Evolutionary conservation across 2,113 vertebrate species (phyloP).

Genomic region (Pituophis catenifer): DNA sequence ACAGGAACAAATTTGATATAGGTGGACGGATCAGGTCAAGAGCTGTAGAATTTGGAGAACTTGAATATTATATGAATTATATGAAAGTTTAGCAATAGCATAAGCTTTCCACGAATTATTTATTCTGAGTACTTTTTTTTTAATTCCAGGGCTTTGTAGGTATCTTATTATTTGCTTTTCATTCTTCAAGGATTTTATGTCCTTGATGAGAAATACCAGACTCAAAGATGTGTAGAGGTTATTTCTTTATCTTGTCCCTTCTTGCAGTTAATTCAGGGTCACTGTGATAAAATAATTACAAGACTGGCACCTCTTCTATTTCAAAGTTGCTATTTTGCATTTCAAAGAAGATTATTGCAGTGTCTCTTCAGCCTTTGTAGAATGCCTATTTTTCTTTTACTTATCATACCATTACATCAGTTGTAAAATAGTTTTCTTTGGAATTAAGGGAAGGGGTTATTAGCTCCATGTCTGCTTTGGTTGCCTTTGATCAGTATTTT

Average conservation of each 20-base stretch:
- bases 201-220: not conserved
- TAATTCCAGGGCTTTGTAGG: not conserved
- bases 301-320: not conserved
- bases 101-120: not conserved
- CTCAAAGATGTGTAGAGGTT: not conserved
- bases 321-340: not conserved
- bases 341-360: not conserved
- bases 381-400: not conserved
- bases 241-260: not conserved
- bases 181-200: not conserved
- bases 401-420: not conserved
- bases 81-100: not conserved
- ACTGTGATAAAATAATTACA: not conserved
- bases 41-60: not conserved
- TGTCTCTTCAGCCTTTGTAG: not conserved
- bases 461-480: not conserved
- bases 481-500: not conserved
- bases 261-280: not conserved
- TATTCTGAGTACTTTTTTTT: not conserved
- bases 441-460: not conserved
- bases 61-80: not conserved
- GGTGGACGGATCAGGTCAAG: not conserved
- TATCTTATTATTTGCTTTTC: not conserved
- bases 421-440: not conserved
- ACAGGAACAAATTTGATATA: not conserved